phyloP scores from a whole-genome alignment of 2,797 vertebrate species.

The Rhinichthys osculus region DNA sequence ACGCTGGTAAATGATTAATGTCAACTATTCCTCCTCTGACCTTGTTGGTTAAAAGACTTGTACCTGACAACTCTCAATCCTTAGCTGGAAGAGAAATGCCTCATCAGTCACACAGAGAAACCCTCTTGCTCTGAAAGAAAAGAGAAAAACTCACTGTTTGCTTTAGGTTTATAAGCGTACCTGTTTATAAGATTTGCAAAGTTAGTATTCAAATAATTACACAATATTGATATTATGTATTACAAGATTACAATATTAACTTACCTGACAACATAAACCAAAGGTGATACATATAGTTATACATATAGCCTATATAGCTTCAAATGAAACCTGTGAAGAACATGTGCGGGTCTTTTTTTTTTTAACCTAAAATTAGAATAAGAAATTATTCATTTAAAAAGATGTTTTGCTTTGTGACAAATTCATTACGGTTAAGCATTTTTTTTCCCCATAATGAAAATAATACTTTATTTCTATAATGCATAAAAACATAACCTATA shows the following conservation, averaged over 20 bases:
- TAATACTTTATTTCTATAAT: neutral
- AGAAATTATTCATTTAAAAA: neutral
- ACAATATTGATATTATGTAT: neutral
- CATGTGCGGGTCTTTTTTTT: neutral
- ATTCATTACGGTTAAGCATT: neutral
- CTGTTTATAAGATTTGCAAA: neutral
- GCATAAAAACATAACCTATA: neutral
- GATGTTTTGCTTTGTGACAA: neutral
- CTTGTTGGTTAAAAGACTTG: constrained; percentile 80
- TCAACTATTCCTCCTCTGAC: constrained; percentile 74
- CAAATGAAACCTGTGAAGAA: neutral
- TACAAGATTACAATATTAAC: constrained; percentile 4
- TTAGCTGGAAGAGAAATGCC: constrained; percentile 63
- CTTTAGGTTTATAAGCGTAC: neutral
- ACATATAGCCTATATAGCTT: no score
- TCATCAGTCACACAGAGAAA: constrained; percentile 42
- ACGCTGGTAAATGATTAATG: constrained; percentile 80
- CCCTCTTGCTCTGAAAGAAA: neutral
- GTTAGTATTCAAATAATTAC: neutral
- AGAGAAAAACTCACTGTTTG: neutral
- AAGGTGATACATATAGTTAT: neutral
- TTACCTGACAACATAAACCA: neutral
- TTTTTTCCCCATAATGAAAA: neutral
- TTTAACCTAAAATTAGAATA: neutral
- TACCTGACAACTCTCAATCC: constrained; percentile 74